A percentile compares a stretch with the other conserved stretches of the same genome.
Conservation (phyloP, 92 coral and sea anemone genomes). For the Actinostola sp. region DNA sequence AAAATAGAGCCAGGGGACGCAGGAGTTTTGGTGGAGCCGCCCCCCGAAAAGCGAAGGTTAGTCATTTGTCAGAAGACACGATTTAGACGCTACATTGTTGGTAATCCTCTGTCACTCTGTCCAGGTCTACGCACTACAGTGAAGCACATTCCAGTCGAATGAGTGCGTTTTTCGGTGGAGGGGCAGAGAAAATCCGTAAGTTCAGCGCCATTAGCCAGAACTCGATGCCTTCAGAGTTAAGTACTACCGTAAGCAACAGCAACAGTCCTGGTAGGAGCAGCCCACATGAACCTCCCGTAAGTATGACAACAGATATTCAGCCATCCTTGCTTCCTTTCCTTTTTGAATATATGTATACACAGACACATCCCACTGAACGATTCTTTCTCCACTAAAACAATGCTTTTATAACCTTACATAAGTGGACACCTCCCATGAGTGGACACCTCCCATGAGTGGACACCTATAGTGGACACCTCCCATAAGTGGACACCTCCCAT, state of each 20-base stretch:
- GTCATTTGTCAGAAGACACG: not conserved
- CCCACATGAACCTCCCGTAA: conserved; percentile 79
- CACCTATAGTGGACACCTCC: too few relatives aligned
- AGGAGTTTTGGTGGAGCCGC: conserved; percentile 50
- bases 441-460: too few relatives aligned
- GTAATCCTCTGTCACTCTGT: not conserved
- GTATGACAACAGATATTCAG: not conserved
- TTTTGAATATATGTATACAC: too few relatives aligned
- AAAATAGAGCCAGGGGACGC: conserved; percentile 49
- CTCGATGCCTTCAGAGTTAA: conserved; percentile 66
- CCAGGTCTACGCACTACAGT: conserved; percentile 49
- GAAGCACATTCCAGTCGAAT: conserved; percentile 58
- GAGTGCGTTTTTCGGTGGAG: conserved; percentile 77
- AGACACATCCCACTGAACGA: too few relatives aligned
- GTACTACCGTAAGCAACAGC: conserved; percentile 47
- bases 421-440: too few relatives aligned
- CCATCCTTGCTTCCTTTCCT: not conserved
- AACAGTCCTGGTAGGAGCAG: conserved; percentile 71
- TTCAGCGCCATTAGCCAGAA: conserved; percentile 77
- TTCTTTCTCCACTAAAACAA: too few relatives aligned
- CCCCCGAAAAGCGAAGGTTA: conserved; percentile 49
- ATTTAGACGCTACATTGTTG: not conserved
- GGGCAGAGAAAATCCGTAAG: conserved; percentile 65
- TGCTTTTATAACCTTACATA: too few relatives aligned
- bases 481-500: too few relatives aligned